Evolutionary conservation across 2,888 invertebrate species (phyloP), one percentile per base, ranked within the genome.

Genomic region (Tachina lurida): DNA sequence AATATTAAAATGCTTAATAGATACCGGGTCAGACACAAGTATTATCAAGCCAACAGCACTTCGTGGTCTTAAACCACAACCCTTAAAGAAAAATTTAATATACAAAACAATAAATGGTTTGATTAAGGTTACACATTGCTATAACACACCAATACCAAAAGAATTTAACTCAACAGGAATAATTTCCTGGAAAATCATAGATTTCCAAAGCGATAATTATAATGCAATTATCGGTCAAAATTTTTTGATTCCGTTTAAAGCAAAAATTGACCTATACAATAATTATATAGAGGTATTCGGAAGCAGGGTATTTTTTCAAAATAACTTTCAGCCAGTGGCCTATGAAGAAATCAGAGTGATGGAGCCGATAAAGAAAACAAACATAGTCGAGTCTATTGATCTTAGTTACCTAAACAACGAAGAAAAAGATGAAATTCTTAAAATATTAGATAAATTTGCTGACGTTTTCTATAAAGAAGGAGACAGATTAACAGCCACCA

Each of bases 21-120:
- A 80, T 22, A 80, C 79, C 15, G 68, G 81, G n/a, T 74, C 81
- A 10, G 67, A 74, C 41, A 74, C 80, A 47, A 22, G n/a, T n/a
- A n/a, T n/a, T n/a, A n/a, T n/a, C n/a, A n/a, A n/a, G n/a, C n/a
- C n/a, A n/a, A n/a, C n/a, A n/a, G n/a, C n/a, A n/a, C n/a, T n/a
- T n/a, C n/a, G n/a, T n/a, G n/a, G n/a, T n/a, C n/a, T n/a, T n/a
- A n/a, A n/a, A n/a, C n/a, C n/a, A n/a, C n/a, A n/a, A n/a, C n/a
- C n/a, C n/a, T n/a, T n/a, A n/a, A n/a, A n/a, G n/a, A n/a, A n/a
- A n/a, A n/a, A n/a, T n/a, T n/a, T n/a, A n/a, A n/a, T n/a, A n/a
- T n/a, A n/a, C n/a, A n/a, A n/a, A n/a, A n/a, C n/a, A n/a, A n/a
- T n/a, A n/a, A n/a, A n/a, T n/a, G n/a, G n/a, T n/a, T n/a, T n/a